Evolutionary conservation across 2,888 invertebrate species (phyloP).

Genomic region (Allophyes oxyacanthae): DNA sequence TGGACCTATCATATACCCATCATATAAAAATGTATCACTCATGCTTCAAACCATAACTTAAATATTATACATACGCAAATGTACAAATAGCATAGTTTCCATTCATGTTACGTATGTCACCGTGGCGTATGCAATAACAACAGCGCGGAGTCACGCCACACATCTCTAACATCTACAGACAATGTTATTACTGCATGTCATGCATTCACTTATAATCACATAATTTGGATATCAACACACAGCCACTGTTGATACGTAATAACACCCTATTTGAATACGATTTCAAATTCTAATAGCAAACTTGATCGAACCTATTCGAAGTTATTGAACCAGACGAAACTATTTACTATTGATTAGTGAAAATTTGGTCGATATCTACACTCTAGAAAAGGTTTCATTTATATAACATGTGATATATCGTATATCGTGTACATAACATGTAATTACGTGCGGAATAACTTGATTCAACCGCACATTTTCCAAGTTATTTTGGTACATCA

Average conservation of each 20-base stretch:
- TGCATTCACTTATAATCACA: slow-evolving; percentile 72
- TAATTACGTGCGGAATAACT: too few species aligned
- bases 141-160: slow-evolving; percentile 59
- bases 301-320: slow-evolving; percentile 49
- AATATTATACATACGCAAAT: slow-evolving; percentile 13
- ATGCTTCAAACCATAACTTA: not conserved
- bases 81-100: slow-evolving; percentile 51
- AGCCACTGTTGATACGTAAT: slow-evolving; percentile 53
- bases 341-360: slow-evolving; percentile 34
- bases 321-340: slow-evolving; percentile 31
- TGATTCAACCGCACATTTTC: too few species aligned
- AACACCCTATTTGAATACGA: slow-evolving; percentile 67
- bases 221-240: slow-evolving; percentile 72
- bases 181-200: slow-evolving; percentile 64
- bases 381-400: too few species aligned
- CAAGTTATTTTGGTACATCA: too few species aligned
- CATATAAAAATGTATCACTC: not conserved
- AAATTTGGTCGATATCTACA: slow-evolving; percentile 7
- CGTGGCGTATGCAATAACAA: slow-evolving; percentile 63
- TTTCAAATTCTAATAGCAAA: slow-evolving; percentile 64
- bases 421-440: too few species aligned
- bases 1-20: too few species aligned
- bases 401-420: too few species aligned
- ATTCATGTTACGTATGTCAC: slow-evolving; percentile 57
- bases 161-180: slow-evolving; percentile 60